Base-by-base conservation (phyloP, 2,113 vertebrate genomes). In the Cinclus mexicanus region DNA sequence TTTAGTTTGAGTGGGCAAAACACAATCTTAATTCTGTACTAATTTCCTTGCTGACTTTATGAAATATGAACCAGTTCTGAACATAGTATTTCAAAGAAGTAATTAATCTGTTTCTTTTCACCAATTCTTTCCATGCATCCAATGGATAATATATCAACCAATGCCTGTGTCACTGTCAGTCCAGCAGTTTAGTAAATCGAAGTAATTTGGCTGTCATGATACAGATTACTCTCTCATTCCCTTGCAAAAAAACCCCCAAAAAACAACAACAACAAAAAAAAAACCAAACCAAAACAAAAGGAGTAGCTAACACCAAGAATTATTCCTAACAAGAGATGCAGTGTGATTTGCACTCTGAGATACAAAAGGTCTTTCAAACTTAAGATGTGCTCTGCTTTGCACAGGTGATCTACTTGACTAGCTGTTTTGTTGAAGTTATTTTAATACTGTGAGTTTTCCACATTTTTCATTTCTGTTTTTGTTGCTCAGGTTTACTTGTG, bases 321-420 rank as follows among this genome's bases (percentile, higher is more conserved):
- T 56, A 39, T 69, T 72, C 4, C 26, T 44, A 55, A 18, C 1
- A 24, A 33, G 16, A n/a, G 3, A 64, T 50, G 67, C 18, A 69
- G 9, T 23, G 10, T 37, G 12, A 24, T 72, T 64, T 83, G 5
- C 35, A 63, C 10, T 53, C 17, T 37, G 13, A 67, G 25, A 18
- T 33, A 13, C 7, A 42, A 37, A 39, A 78, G 15, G 3, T 8
- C 23, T 46, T 88, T 89, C 70, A 79, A 74, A n/a, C 37, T 74
- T 86, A 90, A 93, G 37, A 72, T 31, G 22, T 71, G 42, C 90
- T 83, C 87, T 90, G 52, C 35, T 95, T 87, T 96, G 72, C 70
- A 89, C 76, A 90, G 72, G 52, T 94, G 70, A 93, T 75, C 63
- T 97, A 74, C 84, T 95, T 90, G 56, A 79, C 55, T 33, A 24